Evolutionary conservation across 2,888 invertebrate species (phyloP).

Genomic region (Catocala sponsa): DNA sequence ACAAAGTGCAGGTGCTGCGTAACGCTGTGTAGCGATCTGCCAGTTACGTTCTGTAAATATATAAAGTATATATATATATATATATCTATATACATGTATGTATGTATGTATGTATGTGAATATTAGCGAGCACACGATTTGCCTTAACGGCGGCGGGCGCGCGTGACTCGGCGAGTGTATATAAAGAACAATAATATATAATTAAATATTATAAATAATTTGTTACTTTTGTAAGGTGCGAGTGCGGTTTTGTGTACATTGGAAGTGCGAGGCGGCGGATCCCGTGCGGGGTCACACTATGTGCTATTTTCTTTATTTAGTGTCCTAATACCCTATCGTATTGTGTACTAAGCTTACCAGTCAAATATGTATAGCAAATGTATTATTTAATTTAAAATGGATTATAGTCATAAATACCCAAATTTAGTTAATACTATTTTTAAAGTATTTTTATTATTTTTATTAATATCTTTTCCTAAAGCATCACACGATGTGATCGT

Average conservation of each 20-base stretch:
- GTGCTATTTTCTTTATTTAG: conserved; percentile 85
- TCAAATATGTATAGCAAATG: conserved; percentile 86
- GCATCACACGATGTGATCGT: conserved; percentile 81
- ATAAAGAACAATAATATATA: conserved; percentile 83
- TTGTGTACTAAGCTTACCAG: conserved; percentile 87
- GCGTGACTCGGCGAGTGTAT: conserved; percentile 79
- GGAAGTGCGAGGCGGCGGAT: conserved; percentile 61
- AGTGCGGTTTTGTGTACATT: conserved; percentile 75
- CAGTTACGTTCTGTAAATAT: conserved; percentile 84
- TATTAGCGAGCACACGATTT: conserved; percentile 76
- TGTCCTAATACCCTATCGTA: conserved; percentile 82
- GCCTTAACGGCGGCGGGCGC: conserved; percentile 74
- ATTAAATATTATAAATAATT: conserved; percentile 78
- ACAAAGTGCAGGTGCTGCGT: conserved; percentile 76
- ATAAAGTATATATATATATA: conserved; percentile 68
- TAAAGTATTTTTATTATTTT: conserved; percentile 74
- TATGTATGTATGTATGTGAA: conserved; percentile 64
- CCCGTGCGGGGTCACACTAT: conserved; percentile 62
- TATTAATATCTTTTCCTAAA: conserved; percentile 73
- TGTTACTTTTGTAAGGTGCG: conserved; percentile 84
- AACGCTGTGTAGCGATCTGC: conserved; percentile 70
- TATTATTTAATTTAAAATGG: conserved; percentile 85
- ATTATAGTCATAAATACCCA: conserved; percentile 88
- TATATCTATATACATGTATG: too few relatives aligned
- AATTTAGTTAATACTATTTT: conserved; percentile 86